Conservation (phyloP, 2,797 vertebrate genomes). For the Tragelaphus eurycerus region DNA sequence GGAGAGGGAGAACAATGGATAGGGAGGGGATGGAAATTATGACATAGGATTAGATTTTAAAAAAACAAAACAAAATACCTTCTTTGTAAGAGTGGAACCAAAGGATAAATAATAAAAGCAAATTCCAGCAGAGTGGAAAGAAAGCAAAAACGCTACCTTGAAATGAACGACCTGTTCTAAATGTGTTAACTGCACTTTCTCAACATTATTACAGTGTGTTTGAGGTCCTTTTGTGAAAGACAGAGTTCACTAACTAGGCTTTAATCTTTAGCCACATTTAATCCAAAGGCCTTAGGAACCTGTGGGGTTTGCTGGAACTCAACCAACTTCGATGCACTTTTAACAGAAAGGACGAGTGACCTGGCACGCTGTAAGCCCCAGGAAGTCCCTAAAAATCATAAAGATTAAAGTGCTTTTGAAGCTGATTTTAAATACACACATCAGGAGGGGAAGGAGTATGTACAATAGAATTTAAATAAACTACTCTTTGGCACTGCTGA, state of each 20-base stretch:
- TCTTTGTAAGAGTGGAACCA: not conserved
- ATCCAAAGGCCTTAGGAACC: conserved; percentile 13
- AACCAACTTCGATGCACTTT: not conserved
- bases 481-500: not conserved
- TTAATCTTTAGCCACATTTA: not conserved
- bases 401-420: conserved; percentile 43
- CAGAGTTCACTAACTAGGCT: not conserved
- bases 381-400: not conserved
- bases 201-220: not conserved
- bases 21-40: not conserved
- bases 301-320: not conserved
- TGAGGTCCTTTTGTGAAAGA: not conserved
- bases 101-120: not conserved
- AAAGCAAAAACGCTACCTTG: not conserved
- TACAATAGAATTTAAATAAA: not conserved
- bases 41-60: not conserved
- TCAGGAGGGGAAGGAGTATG: not conserved
- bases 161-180: not conserved
- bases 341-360: not conserved
- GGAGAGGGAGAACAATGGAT: not conserved
- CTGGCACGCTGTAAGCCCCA: not conserved
- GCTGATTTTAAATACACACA: conserved; percentile 10
- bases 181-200: accelerated
- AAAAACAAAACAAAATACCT: not conserved
- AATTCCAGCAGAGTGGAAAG: not conserved